A percentile compares a stretch with the other conserved stretches of the same genome.
phyloP scores from a whole-genome alignment of 2,113 vertebrate species.

The Phylloscopus trochiloides region DNA sequence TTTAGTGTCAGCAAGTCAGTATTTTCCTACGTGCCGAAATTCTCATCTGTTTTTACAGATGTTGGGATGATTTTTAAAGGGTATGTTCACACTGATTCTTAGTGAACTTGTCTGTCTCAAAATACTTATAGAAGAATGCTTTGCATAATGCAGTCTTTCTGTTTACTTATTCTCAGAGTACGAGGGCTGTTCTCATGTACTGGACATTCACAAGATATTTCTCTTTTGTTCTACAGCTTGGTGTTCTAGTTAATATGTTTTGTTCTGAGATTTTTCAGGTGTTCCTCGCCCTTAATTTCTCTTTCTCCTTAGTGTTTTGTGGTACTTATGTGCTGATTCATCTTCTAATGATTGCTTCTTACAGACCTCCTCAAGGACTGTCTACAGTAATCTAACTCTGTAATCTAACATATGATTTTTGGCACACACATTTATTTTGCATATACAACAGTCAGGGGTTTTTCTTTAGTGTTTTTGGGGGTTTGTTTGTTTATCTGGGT shows the following conservation, averaged over 20 bases:
- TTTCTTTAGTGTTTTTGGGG: not conserved
- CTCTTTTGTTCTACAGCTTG: not conserved
- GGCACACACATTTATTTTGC: not conserved
- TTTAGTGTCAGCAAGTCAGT: not conserved
- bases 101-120: not conserved
- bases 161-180: not conserved
- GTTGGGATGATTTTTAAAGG: not conserved
- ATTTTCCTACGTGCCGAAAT: not conserved
- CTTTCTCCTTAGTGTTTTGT: not conserved
- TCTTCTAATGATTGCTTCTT: not conserved
- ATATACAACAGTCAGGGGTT: accelerated
- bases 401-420: not conserved
- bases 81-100: not conserved
- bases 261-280: not conserved
- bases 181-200: not conserved
- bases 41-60: not conserved
- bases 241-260: not conserved
- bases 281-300: not conserved
- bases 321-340: not conserved
- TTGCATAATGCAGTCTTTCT: not conserved
- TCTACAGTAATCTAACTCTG: not conserved
- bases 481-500: too few relatives aligned
- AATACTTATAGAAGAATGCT: not conserved
- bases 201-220: not conserved
- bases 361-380: not conserved